These are phyloP conservation scores for Nymphalis urticae DNA, from an alignment of 2,888 invertebrate genomes.

Conservation along the genomic window DNA sequence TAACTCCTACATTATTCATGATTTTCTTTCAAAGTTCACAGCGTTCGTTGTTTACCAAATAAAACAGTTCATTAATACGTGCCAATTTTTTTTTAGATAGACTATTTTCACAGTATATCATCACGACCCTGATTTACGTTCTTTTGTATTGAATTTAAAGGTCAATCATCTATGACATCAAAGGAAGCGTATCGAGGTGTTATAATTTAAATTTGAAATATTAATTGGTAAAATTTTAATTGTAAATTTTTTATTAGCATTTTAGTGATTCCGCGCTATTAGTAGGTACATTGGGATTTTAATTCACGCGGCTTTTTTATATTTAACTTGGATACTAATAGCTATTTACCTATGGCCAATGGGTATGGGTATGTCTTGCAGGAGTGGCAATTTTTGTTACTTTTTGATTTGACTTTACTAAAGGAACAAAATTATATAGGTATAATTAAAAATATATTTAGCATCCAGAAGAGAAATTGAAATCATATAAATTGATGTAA, in stretches of 20 bases:
- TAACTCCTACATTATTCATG: slow-evolving; percentile 33
- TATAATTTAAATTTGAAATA: background rate
- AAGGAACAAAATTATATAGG: no score
- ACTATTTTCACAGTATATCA: background rate
- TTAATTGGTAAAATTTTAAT: slow-evolving; percentile 14
- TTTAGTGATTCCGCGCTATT: background rate
- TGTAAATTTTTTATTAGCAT: background rate
- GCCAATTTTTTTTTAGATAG: background rate
- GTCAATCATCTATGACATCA: slow-evolving; percentile 12
- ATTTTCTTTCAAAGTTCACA: slow-evolving; percentile 30
- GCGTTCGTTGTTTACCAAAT: slow-evolving; percentile 9
- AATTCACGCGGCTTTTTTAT: no score
- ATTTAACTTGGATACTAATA: no score
- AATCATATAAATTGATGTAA: no score
- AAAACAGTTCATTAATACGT: slow-evolving; percentile 7
- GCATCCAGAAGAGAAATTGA: no score
- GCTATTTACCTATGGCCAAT: no score
- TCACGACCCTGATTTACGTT: slow-evolving; percentile 10
- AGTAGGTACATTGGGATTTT: no score
- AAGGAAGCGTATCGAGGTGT: slow-evolving; percentile 6
- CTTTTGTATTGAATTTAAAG: slow-evolving; percentile 7
- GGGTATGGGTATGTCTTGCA: no score
- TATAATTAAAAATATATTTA: no score
- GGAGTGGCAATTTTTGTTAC: no score
- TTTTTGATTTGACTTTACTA: no score